Evolutionary conservation across 2,888 invertebrate species (phyloP), one percentile per base, ranked within the genome.

Genomic region (Noctua comes): DNA sequence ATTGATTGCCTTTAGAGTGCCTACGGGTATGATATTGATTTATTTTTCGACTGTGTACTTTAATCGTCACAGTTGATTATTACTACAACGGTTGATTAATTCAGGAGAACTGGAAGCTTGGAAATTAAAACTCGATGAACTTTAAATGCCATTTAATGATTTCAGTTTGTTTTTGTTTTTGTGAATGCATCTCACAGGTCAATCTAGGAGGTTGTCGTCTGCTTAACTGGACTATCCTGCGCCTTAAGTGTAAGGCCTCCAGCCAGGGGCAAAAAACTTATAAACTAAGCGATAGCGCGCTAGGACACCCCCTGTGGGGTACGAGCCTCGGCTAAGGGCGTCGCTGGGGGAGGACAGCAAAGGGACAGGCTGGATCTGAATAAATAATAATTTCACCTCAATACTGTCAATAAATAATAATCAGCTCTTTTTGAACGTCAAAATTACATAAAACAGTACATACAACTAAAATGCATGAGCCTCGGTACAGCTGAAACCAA

Each of bases 31-130:
- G 24, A 51, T 77, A 64, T 48, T 73, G 64, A 72, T 77, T 74
- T 71, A 69, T 86, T 72, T 84, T 48, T 72, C 36, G 31, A 84
- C 68, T 79, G 36, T 64, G 16, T 57, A 13, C 16, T n/a, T 77
- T 18, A 40, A 54, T 68, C 6, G 21, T 40, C 11, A 24, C 18
- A 24, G n/a, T 59, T 54, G n/a, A 40, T 68, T 57, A 40, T 62
- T 68, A 18, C 54, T 54, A 46, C 10, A 62, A 6, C 27, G 0
- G 5, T 24, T 66, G 46, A n/a, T 36, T 43, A 27, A 59, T 40
- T 66, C 13, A 57, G 1, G 5, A 4, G 8, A 43, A 24, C 5
- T 16, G 5, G 27, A 24, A 46, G 2, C n/a, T 36, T 78, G n/a
- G 10, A 46, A 54, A 54, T 31, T 24, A 18, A 36, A 54, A n/a